Evolutionary conservation across 2,888 invertebrate species (phyloP), one percentile per base, ranked within the genome.

Genomic region (Salticus scenicus): DNA sequence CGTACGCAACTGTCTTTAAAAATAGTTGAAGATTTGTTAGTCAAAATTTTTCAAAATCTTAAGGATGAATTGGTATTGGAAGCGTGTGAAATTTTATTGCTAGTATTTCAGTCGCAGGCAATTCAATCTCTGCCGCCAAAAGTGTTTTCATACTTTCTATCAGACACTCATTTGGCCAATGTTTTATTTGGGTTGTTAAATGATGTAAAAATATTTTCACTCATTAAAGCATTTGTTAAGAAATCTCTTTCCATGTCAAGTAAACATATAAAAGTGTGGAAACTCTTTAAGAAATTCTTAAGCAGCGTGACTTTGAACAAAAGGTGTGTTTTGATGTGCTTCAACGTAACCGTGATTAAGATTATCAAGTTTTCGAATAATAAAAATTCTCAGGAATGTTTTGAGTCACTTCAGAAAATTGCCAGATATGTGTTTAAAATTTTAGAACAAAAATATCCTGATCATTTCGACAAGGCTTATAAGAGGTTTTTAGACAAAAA

Each of bases 91-190:
- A 91, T 96, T 17, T 91, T 96, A 30, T 92, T 94, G n/a, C 92
- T 95, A 88, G 92, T 96, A 71, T 95, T 94, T 89, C 94, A 94
- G 88, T 93, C 93, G 17, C 95, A 96, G 82, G 92, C 92, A 28
- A 69, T 85, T 0, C 66, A 72, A 1, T 17, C 28, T 1, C 30
- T 87, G 1, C 41, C 70, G 12, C 33, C 41, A 7, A 51, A 77
- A 24, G 30, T 83, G 24, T 63, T 79, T 24, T 47, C n/a, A 14
- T 37, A 69, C 8, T 17, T 84, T 14, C 20, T 72, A 4, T 42
- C 17, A n/a, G 30, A 33, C 2, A 30, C 33, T 31, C 17, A 27
- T 5, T 63, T 14, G 17, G 7, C 37, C 0, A 20, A 69, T 0
- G n/a, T 33, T n/a, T 33, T 78, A 8, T n/a, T 27, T 1, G 8